Conservation (phyloP, 1,140 invertebrate genomes). For the Medauroidea extradentata region DNA sequence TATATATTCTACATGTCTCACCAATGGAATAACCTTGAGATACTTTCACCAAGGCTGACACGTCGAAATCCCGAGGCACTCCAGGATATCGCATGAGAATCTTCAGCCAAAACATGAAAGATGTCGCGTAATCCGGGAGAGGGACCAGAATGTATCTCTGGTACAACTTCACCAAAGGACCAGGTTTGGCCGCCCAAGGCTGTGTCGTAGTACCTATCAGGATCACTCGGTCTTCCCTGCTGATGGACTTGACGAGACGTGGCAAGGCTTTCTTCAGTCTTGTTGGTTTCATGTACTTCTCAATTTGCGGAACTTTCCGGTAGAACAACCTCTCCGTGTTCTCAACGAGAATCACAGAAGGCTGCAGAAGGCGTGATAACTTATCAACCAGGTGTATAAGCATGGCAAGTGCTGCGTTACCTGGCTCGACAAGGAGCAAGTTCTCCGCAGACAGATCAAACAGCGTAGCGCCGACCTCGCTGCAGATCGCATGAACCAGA, state of each 20-base stretch:
- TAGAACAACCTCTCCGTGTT: slow-evolving; percentile 59
- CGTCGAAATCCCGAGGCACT: too few relatives aligned
- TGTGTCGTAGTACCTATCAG: slow-evolving; percentile 50
- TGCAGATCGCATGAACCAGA: slow-evolving; percentile 55
- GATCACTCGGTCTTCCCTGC: slow-evolving; percentile 51
- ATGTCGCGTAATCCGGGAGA: neutral
- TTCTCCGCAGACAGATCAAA: slow-evolving; percentile 58
- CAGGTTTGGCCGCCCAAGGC: slow-evolving; percentile 53
- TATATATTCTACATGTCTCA: too few relatives aligned
- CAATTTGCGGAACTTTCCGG: slow-evolving; percentile 57
- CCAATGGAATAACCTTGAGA: too few relatives aligned
- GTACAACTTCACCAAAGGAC: neutral
- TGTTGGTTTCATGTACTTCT: slow-evolving; percentile 52
- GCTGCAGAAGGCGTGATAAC: slow-evolving; percentile 44
- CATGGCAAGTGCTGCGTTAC: slow-evolving; percentile 55
- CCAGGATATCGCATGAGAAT: too few relatives aligned
- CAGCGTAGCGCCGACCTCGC: slow-evolving; percentile 54
- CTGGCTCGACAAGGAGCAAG: slow-evolving; percentile 47
- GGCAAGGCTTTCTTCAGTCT: slow-evolving; percentile 61
- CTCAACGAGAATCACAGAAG: slow-evolving; percentile 58
- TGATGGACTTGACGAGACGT: slow-evolving; percentile 62
- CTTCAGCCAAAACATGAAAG: too few relatives aligned
- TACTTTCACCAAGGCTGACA: too few relatives aligned
- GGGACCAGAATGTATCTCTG: neutral
- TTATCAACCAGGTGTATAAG: slow-evolving; percentile 52